phyloP scores from a whole-genome alignment of 2,113 vertebrate species.

The Nerophis ophidion region DNA sequence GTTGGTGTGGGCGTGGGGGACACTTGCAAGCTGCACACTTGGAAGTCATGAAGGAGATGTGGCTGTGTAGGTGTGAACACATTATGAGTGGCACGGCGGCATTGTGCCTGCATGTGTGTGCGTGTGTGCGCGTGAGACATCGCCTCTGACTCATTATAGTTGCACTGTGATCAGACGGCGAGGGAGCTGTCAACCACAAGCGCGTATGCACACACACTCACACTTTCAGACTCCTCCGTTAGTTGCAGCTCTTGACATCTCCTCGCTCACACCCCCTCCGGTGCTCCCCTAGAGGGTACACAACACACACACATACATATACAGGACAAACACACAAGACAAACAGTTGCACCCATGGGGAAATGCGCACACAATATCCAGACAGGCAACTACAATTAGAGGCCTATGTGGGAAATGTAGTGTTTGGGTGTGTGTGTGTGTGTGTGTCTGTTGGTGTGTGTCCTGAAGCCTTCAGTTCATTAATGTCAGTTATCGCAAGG shows the following conservation, averaged over 20 bases:
- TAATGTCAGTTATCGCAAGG: slow-evolving; percentile 47
- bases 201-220: slow-evolving; percentile 30
- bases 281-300: slow-evolving; percentile 51
- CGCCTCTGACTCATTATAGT: slow-evolving; percentile 70
- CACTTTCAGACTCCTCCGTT: slow-evolving; percentile 50
- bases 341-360: slow-evolving; percentile 10
- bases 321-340: slow-evolving; percentile 8
- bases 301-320: slow-evolving; percentile 17
- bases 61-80: slow-evolving; percentile 14
- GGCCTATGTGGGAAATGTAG: slow-evolving; percentile 17
- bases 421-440: slow-evolving; percentile 21
- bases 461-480: slow-evolving; percentile 40
- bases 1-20: slow-evolving; percentile 3
- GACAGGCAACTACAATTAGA: slow-evolving; percentile 48
- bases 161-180: slow-evolving; percentile 63
- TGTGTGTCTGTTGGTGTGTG: slow-evolving; percentile 22
- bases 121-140: slow-evolving; percentile 55
- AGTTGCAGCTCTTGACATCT: slow-evolving; percentile 65
- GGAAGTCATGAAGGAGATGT: slow-evolving; percentile 31
- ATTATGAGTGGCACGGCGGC: slow-evolving; percentile 7
- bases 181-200: slow-evolving; percentile 56
- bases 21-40: slow-evolving; percentile 53
- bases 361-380: slow-evolving; percentile 24
- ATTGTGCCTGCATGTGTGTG: slow-evolving; percentile 21
- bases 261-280: slow-evolving; percentile 57